Evolutionary conservation across 1,140 invertebrate genomes (phyloP).

Genomic region (Pemphigus obesinymphae): DNA sequence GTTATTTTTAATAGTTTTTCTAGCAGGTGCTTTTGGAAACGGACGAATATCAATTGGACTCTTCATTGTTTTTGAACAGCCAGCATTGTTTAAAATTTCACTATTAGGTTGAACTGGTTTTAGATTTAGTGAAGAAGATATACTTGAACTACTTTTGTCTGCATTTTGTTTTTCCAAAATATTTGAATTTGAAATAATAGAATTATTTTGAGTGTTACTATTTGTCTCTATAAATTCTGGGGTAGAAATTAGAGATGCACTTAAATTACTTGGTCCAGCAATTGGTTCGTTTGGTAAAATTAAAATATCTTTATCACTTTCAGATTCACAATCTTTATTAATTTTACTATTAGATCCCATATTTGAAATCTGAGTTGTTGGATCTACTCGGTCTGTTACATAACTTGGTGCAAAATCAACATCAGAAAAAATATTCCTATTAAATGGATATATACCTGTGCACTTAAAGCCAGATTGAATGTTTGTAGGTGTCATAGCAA

Average conservation of each 20-base stretch:
- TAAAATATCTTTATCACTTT: neutral
- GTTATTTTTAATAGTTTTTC: slow-evolving; percentile 15
- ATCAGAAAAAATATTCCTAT: slow-evolving; percentile 49
- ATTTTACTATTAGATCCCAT: neutral
- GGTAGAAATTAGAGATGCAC: neutral
- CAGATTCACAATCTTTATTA: slow-evolving; percentile 6
- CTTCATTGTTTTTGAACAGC: no score
- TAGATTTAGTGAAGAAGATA: neutral
- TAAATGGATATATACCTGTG: slow-evolving; percentile 50
- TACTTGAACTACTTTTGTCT: neutral
- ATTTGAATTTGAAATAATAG: no score
- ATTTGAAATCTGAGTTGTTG: neutral
- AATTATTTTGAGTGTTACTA: no score
- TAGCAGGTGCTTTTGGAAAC: slow-evolving; percentile 41
- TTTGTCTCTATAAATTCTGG: no score
- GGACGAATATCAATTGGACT: slow-evolving; percentile 38
- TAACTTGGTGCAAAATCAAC: slow-evolving; percentile 49
- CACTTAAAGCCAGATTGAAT: slow-evolving; percentile 46
- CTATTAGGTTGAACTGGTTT: neutral
- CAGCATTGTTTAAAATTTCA: no score
- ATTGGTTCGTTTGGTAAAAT: neutral
- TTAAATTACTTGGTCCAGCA: neutral
- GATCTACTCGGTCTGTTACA: slow-evolving; percentile 48
- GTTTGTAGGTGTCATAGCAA: slow-evolving; percentile 46
- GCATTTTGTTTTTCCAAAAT: no score